Percentiles rank a stretch among this genome's conserved stretches.
Conservation (phyloP, 2,888 invertebrate species). For the Eristalis intricaria region DNA sequence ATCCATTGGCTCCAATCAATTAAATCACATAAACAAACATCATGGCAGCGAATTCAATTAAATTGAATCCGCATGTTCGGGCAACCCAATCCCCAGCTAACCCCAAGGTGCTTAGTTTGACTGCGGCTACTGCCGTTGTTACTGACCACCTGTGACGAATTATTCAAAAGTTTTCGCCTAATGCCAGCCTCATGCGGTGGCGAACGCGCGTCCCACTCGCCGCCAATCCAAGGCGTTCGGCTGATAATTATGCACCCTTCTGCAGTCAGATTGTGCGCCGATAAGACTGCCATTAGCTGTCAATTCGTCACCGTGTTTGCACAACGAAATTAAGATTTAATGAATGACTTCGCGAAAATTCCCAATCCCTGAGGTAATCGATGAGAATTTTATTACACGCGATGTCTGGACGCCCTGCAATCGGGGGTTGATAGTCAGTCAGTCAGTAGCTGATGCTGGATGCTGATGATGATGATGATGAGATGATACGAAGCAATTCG, state of each 20-base stretch:
- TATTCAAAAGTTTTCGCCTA: slow-evolving; percentile 20
- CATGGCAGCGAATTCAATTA: slow-evolving; percentile 23
- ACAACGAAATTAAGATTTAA: slow-evolving; percentile 64
- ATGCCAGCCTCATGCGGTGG: slow-evolving; percentile 15
- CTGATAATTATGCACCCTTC: slow-evolving; percentile 67
- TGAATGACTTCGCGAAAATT: slow-evolving; percentile 65
- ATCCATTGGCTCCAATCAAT: not conserved
- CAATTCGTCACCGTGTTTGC: slow-evolving; percentile 60
- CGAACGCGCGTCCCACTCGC: not conserved
- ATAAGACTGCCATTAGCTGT: slow-evolving; percentile 66
- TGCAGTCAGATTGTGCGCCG: slow-evolving; percentile 57
- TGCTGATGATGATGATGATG: not conserved
- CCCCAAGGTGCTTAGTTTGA: slow-evolving; percentile 17
- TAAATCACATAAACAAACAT: not conserved
- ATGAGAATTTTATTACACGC: slow-evolving; percentile 7
- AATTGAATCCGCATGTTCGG: slow-evolving; percentile 27
- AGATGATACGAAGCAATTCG: not conserved
- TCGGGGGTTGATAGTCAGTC: slow-evolving; percentile 21
- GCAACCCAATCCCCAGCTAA: not conserved
- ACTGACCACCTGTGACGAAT: slow-evolving; percentile 55
- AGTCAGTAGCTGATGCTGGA: not conserved
- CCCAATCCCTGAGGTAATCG: slow-evolving; percentile 49
- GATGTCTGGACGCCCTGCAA: not conserved
- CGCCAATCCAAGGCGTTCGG: slow-evolving; percentile 6
- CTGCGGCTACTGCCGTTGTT: not conserved